Conservation (phyloP, 2,797 vertebrate species). For the Lagocephalus sceleratus region DNA sequence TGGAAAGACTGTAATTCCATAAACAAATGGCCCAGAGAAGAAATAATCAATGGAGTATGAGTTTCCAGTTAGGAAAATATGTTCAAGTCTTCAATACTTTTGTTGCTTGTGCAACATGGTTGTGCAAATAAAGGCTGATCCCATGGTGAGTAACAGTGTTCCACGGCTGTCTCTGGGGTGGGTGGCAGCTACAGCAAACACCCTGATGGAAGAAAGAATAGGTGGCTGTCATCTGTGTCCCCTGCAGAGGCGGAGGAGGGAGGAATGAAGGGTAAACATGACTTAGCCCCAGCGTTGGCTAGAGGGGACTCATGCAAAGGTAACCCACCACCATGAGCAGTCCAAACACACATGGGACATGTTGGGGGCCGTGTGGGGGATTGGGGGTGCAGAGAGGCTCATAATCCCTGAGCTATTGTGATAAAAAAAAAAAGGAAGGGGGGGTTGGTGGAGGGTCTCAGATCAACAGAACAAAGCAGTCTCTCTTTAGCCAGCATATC, state of each 20-base stretch:
- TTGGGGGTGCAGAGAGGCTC: conserved; percentile 41
- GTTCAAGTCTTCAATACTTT: conserved; percentile 45
- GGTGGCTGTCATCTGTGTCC: conserved; percentile 63
- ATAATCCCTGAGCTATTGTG: conserved; percentile 57
- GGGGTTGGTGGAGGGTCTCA: conserved; percentile 38
- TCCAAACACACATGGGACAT: conserved; percentile 48
- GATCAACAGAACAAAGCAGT: conserved; percentile 64
- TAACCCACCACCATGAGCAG: conserved; percentile 41
- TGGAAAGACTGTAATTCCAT: conserved; percentile 26
- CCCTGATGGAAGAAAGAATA: conserved; percentile 57
- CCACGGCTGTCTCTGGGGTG: conserved; percentile 57
- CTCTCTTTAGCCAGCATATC: conserved; percentile 29
- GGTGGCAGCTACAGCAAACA: conserved; percentile 68
- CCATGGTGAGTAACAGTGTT: conserved; percentile 48
- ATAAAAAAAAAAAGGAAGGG: conserved; percentile 21
- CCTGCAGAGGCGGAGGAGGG: conserved; percentile 12
- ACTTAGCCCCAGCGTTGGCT: conserved; percentile 66
- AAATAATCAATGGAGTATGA: conserved; percentile 34
- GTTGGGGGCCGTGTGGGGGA: conserved; percentile 28
- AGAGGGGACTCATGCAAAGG: conserved; percentile 41
- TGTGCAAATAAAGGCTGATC: conserved; percentile 55
- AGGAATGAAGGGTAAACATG: conserved; percentile 52
- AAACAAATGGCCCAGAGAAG: conserved; percentile 13
- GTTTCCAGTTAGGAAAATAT: conserved; percentile 19
- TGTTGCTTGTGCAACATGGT: conserved; percentile 40